Percentiles rank a stretch among this genome's conserved stretches.
Evolutionary conservation across 2,888 invertebrate genomes (phyloP).

Genomic region (Craniophora ligustri): DNA sequence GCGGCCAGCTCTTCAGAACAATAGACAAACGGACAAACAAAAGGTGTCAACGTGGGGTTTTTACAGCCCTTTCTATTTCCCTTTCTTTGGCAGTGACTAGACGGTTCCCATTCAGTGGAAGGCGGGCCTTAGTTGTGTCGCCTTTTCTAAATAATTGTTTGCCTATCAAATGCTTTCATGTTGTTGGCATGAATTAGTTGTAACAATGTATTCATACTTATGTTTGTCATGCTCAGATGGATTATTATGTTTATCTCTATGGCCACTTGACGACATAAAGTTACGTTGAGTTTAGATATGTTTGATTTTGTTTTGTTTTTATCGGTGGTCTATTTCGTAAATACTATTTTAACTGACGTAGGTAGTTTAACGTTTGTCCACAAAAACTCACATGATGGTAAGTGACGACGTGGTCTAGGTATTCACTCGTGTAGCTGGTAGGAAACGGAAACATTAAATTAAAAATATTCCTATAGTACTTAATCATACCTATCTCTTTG

Average conservation of each 20-base stretch:
- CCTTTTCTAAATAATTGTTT: conserved; percentile 54
- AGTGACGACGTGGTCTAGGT: too few relatives aligned
- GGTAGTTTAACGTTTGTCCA: too few relatives aligned
- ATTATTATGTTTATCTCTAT: conserved; percentile 25
- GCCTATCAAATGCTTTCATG: conserved; percentile 41
- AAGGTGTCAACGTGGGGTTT: conserved; percentile 50
- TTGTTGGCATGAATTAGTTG: conserved; percentile 46
- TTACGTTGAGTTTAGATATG: conserved; percentile 5
- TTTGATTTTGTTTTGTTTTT: not conserved
- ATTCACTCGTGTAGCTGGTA: too few relatives aligned
- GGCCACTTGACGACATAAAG: conserved; percentile 18
- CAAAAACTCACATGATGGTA: too few relatives aligned
- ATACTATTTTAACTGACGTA: too few relatives aligned
- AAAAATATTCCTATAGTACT: too few relatives aligned
- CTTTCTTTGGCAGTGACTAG: conserved; percentile 51
- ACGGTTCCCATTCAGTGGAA: conserved; percentile 31
- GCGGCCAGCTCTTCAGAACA: conserved; percentile 45
- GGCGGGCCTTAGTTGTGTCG: conserved; percentile 21
- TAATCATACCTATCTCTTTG: too few relatives aligned
- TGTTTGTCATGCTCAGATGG: conserved; percentile 31
- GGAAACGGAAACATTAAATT: too few relatives aligned
- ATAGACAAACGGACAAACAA: conserved; percentile 49
- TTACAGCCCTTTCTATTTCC: conserved; percentile 47
- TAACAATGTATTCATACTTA: conserved; percentile 39
- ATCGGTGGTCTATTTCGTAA: not conserved